phyloP scores from a whole-genome alignment of 2,888 invertebrate species.

The Xanthostigma xanthostigma region DNA sequence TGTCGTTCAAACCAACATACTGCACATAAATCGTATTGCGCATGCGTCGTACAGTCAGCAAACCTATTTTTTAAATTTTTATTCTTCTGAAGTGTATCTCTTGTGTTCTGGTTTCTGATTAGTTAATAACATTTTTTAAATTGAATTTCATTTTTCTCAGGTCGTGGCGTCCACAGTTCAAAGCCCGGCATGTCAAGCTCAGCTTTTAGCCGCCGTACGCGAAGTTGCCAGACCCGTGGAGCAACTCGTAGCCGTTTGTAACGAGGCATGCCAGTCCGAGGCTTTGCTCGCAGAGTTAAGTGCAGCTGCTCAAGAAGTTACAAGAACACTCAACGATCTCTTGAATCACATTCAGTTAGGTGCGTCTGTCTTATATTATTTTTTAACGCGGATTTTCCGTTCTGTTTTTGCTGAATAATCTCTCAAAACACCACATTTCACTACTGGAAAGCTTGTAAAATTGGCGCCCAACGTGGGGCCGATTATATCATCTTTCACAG shows the following conservation, averaged over 20 bases:
- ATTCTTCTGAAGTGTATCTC: neutral
- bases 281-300: conserved; percentile 58
- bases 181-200: conserved; percentile 74
- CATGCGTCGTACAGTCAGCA: neutral
- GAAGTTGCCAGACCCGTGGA: conserved; percentile 89
- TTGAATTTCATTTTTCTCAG: conserved; percentile 18
- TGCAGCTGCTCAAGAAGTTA: conserved; percentile 75
- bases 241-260: conserved; percentile 68
- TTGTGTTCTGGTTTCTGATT: too few relatives aligned
- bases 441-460: too few relatives aligned
- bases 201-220: conserved; percentile 80
- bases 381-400: neutral
- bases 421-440: too few relatives aligned
- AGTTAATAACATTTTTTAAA: too few relatives aligned
- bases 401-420: neutral
- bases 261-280: conserved; percentile 52
- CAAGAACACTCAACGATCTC: conserved; percentile 75
- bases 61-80: neutral
- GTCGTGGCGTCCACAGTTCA: conserved; percentile 76
- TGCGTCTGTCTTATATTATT: conserved; percentile 20
- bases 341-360: conserved; percentile 74
- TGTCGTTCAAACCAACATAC: too few relatives aligned
- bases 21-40: too few relatives aligned
- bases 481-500: neutral
- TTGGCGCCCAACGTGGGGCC: neutral